Base-by-base conservation (phyloP, 2,888 invertebrate genomes). In the Monopis laevigella region DNA sequence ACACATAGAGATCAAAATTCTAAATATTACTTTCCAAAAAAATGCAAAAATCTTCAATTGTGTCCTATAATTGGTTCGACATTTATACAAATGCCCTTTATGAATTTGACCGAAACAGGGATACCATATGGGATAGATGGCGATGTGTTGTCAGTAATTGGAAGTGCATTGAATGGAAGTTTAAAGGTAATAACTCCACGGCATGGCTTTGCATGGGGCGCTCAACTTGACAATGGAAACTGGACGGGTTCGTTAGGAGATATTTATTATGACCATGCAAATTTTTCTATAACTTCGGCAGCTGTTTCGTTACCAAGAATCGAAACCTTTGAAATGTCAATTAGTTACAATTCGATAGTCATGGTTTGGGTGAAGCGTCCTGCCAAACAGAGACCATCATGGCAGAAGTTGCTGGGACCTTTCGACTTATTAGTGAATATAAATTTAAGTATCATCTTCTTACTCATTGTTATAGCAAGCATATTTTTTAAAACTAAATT, bases 61-160 rank as follows among this genome's bases (percentile, higher is more conserved):
- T 34, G 34, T 16, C 11, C 16, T 6, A 16, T 34, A 16, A n/a
- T 12, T 6, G 34, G 5, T 14, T 34, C 34, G 3, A 34, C 16
- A 6, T 34, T 34, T 14, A 6, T 4, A 8, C 34, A 34, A 16
- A 5, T 11, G 16, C 34, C 34, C 4, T 34, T 34, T 11, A 34
- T 34, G 34, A 13, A n/a, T 5, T 16, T 34, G 5, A 8, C 13
- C 3, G 17, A 12, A 16, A 7, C 5, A 5, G 8, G 16, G 6
- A 34, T 6, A 5, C 17, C 17, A 8, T 34, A 6, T 6, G 13
- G 34, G 3, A 11, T 11, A 7, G 14, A 14, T 41, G 43, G 36
- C 2, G 44, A 53, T n/a, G 5, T 34, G 16, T 5, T 34, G 6
- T 6, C 8, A 13, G 7, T 34, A 16, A 13, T 34, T 3, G 11